A percentile compares a stretch with the other conserved stretches of the same genome.
Evolutionary conservation across 1,140 invertebrate genomes (phyloP).

Genomic region (Brachionus sp.): DNA sequence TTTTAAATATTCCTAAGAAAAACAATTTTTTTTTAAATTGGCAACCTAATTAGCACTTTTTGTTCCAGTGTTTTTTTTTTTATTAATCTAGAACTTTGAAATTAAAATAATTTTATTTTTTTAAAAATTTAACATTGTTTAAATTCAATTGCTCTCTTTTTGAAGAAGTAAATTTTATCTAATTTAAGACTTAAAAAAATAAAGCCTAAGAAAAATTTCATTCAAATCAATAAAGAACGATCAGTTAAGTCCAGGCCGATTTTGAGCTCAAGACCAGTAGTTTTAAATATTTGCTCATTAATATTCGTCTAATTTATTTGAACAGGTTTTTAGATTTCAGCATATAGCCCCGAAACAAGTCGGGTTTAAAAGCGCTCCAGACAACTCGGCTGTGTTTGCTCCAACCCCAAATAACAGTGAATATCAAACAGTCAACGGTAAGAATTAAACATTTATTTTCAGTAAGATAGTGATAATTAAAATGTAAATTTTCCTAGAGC

Average conservation of each 20-base stretch:
- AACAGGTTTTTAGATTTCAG: conserved; percentile 1
- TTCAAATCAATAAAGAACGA: conserved; percentile 10
- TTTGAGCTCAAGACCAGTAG: not conserved
- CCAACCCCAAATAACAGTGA: conserved; percentile 12
- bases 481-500: conserved; percentile 11
- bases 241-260: not conserved
- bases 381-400: not conserved
- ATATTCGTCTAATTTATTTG: conserved; percentile 13
- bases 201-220: not conserved
- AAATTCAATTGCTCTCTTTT: too few species aligned
- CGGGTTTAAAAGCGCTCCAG: not conserved
- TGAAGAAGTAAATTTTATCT: not conserved
- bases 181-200: not conserved
- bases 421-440: not conserved
- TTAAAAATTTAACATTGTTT: too few species aligned
- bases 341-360: not conserved
- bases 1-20: too few species aligned
- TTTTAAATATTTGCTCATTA: not conserved
- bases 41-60: too few species aligned
- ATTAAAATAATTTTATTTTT: too few species aligned
- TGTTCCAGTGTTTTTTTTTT: too few species aligned
- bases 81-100: too few species aligned
- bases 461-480: not conserved
- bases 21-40: too few species aligned
- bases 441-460: not conserved